Conservation (phyloP, 2,113 vertebrate genomes). For the Carlito syrichta region DNA sequence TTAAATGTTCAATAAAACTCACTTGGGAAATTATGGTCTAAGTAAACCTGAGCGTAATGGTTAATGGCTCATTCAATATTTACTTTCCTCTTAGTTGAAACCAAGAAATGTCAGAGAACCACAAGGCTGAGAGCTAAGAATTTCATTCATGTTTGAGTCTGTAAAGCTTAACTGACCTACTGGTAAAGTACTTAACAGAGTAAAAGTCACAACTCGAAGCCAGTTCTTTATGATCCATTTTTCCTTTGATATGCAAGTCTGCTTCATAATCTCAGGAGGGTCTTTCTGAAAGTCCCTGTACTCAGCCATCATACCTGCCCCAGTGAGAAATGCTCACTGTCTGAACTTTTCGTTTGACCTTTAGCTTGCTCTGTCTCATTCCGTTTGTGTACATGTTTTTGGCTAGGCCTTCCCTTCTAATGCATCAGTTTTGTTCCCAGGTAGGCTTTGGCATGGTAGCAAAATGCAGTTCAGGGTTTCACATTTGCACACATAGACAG, state of each 20-base stretch:
- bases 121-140: not conserved
- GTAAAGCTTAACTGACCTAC: not conserved
- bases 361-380: not conserved
- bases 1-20: not conserved
- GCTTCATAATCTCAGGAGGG: not conserved
- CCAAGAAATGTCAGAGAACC: not conserved
- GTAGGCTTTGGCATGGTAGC: not conserved
- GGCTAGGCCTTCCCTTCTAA: not conserved
- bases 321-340: not conserved
- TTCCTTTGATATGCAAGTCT: not conserved
- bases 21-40: not conserved
- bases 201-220: not conserved
- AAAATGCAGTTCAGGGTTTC: not conserved
- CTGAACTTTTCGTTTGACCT: not conserved
- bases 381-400: not conserved
- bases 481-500: no score
- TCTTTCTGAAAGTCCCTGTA: not conserved
- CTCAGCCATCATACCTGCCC: not conserved
- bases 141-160: not conserved
- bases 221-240: not conserved
- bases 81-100: not conserved
- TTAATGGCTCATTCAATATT: not conserved
- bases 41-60: not conserved
- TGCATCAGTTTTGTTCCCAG: not conserved
- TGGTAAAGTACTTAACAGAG: not conserved